phyloP scores from a whole-genome alignment of 2,797 vertebrate species.

The Spondyliosoma cantharus region DNA sequence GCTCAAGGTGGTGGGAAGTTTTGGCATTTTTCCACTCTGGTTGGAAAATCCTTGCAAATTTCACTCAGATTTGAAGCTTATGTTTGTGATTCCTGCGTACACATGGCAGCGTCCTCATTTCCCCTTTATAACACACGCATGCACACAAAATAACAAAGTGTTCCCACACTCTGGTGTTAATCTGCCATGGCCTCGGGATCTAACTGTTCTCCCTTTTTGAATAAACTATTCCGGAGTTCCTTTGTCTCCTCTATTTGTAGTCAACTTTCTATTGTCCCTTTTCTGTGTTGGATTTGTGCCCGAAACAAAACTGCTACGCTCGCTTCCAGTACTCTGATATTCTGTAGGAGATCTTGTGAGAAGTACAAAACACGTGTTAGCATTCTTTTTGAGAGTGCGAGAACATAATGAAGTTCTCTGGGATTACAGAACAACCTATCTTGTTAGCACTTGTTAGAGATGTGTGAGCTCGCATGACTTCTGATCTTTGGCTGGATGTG shows the following conservation, averaged over 20 bases:
- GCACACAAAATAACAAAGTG: slow-evolving; percentile 16
- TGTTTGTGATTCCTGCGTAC: slow-evolving; percentile 21
- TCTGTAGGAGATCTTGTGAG: slow-evolving; percentile 21
- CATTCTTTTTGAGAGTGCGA: slow-evolving; percentile 35
- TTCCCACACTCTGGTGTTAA: slow-evolving; percentile 42
- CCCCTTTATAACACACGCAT: slow-evolving; percentile 10
- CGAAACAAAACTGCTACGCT: slow-evolving; percentile 32
- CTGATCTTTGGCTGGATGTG: not conserved
- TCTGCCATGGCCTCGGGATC: slow-evolving; percentile 45
- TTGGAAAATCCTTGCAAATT: slow-evolving; percentile 17
- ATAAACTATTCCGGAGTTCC: slow-evolving; percentile 45
- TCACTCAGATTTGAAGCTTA: not conserved
- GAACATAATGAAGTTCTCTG: slow-evolving; percentile 28
- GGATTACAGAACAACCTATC: slow-evolving; percentile 15
- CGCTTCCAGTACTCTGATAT: slow-evolving; percentile 9
- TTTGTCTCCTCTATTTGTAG: slow-evolving; percentile 46
- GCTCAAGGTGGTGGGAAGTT: slow-evolving; percentile 23
- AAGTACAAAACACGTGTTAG: slow-evolving; percentile 21
- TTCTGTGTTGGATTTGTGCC: slow-evolving; percentile 44
- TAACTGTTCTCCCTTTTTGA: slow-evolving; percentile 44
- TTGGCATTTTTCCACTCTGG: slow-evolving; percentile 18
- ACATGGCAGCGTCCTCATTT: slow-evolving; percentile 25
- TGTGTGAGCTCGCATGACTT: slow-evolving; percentile 12
- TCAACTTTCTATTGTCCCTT: slow-evolving; percentile 38
- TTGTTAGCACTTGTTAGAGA: slow-evolving; percentile 24